Conservation (phyloP, 2,113 vertebrate species). For the Menura novaehollandiae region DNA sequence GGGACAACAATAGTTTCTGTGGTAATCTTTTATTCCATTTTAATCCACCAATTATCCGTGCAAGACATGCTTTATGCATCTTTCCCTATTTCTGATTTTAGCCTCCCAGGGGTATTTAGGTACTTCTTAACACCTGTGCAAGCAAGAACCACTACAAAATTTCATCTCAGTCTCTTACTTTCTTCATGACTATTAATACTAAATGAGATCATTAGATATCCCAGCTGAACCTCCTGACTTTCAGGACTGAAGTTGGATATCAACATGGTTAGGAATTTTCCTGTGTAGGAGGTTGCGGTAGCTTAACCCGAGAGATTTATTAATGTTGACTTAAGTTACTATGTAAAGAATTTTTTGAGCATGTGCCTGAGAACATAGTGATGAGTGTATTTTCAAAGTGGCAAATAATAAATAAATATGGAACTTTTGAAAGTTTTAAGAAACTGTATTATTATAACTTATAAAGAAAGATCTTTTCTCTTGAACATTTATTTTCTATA, state of each 20-base stretch:
- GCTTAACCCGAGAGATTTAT: constrained; percentile 18
- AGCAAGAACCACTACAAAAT: neutral
- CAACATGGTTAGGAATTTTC: constrained; percentile 44
- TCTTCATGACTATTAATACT: neutral
- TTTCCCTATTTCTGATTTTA: neutral
- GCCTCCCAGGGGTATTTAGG: neutral
- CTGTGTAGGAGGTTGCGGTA: constrained; percentile 13
- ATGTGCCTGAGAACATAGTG: constrained; percentile 24
- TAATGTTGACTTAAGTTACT: constrained; percentile 28
- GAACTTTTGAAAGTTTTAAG: neutral
- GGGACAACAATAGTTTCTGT: neutral
- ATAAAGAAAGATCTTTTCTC: neutral
- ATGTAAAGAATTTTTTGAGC: constrained; percentile 39
- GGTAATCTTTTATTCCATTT: neutral
- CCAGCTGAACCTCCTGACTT: neutral
- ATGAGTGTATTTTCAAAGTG: constrained; percentile 31
- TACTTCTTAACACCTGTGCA: neutral
- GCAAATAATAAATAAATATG: constrained; percentile 25
- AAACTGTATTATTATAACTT: neutral
- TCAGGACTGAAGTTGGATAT: neutral
- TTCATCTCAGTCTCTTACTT: neutral
- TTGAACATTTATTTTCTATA: neutral
- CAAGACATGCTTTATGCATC: neutral
- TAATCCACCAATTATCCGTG: neutral
- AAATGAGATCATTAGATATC: neutral